A percentile compares a stretch with the other conserved stretches of the same genome.
Conservation (phyloP, 2,888 invertebrate species). For the Megaustenia siamemsis region DNA sequence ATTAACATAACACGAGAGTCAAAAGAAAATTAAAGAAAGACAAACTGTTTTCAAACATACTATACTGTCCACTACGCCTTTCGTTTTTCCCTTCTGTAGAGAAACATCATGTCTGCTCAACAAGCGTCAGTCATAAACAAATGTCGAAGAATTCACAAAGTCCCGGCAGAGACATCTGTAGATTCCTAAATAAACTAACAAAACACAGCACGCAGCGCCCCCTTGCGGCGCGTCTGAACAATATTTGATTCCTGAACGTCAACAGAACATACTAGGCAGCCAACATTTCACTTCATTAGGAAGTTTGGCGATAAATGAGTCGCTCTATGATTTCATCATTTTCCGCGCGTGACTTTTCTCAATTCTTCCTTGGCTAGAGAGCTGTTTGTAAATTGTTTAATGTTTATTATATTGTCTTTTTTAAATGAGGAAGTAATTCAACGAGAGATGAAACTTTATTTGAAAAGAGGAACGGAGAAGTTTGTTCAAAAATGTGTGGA, state of each 20-base stretch:
- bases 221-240: slow-evolving; percentile 13
- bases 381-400: neutral
- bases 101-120: neutral
- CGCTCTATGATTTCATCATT: neutral
- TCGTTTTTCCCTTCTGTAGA: neutral
- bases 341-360: neutral
- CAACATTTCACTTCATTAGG: slow-evolving; percentile 32
- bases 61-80: no score
- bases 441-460: no score
- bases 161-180: neutral
- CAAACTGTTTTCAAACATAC: no score
- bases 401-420: no score
- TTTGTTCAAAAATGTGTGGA: neutral
- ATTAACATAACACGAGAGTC: no score
- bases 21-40: no score
- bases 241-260: slow-evolving; percentile 38
- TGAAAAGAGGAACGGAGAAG: neutral
- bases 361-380: neutral
- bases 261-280: slow-evolving; percentile 25
- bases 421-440: no score
- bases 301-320: neutral
- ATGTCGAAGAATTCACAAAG: slow-evolving; percentile 15
- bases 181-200: slow-evolving; percentile 33
- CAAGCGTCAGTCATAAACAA: neutral
- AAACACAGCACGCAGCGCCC: neutral